Conservation (phyloP, 2,888 invertebrate species). For the Nomada fucata region DNA sequence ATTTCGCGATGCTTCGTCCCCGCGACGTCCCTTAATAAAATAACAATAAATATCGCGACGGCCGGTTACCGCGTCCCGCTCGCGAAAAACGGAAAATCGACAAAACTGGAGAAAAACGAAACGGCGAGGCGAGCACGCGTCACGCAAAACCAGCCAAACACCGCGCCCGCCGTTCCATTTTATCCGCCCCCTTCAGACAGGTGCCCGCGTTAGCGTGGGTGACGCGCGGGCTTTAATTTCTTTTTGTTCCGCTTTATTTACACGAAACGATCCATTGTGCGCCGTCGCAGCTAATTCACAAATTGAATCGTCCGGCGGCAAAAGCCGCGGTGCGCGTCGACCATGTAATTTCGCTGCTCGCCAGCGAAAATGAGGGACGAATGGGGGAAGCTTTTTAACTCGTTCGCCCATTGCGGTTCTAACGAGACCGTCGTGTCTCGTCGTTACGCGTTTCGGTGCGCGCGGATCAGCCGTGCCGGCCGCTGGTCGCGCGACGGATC, state of each 20-base stretch:
- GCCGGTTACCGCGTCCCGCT: too few species aligned
- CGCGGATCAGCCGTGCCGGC: background rate
- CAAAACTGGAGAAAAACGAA: background rate
- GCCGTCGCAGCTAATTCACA: conserved; percentile 59
- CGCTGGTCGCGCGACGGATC: conserved; percentile 4
- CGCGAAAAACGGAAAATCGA: background rate
- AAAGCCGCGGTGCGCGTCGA: conserved; percentile 64
- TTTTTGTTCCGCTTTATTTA: conserved; percentile 57
- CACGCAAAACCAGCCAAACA: background rate
- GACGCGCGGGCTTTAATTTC: conserved; percentile 29
- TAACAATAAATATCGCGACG: too few species aligned
- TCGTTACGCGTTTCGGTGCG: conserved; percentile 33
- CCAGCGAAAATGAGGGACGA: conserved; percentile 60
- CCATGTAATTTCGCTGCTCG: conserved; percentile 66
- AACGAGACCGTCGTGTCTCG: conserved; percentile 60
- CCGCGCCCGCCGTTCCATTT: background rate
- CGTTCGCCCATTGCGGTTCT: conserved; percentile 68
- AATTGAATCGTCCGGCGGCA: conserved; percentile 66
- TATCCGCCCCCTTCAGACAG: background rate
- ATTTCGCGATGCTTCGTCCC: too few species aligned
- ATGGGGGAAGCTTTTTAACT: conserved; percentile 62
- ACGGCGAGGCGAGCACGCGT: background rate
- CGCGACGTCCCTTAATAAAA: too few species aligned
- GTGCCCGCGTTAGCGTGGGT: background rate
- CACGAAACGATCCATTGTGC: conserved; percentile 55